Evolutionary conservation across 1,140 invertebrate genomes (phyloP), one percentile per base, ranked within the genome.

Genomic region (Eurytemora carolleeae): DNA sequence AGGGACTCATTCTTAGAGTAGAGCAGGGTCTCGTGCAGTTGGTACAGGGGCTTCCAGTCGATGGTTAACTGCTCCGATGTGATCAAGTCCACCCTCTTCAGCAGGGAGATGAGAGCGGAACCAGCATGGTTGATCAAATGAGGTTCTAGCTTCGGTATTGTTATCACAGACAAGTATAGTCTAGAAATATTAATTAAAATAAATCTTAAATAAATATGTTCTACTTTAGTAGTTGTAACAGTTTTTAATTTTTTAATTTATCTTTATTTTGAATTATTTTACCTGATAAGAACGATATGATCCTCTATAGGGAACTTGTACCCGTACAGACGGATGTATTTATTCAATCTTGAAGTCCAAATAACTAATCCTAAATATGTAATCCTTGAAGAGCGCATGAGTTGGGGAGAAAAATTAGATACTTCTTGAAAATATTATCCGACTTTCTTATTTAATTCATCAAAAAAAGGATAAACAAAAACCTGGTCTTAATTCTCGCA

Each of bases 261-360:
- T 61, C 84, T 81, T 67, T 84, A 83, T 15, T 80, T 78, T 2
- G 87, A 70, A 26, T 90, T 68, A 69, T 85, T 76, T 31, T 94
- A 69, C 68, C 88, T 83, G n/a, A 95, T 80, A 20, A 95, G 78
- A n/a, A 76, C 70, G 21, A 95, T 78, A 70, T 96, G 90, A 71
- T 94, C 89, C 67, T 86, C 82, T 73, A 93, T 94, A 1, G 81
- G 82, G 73, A 95, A 92, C 68, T 86, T 86, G 64, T 83, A 70
- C 16, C 86, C 86, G 76, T 90, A 90, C 22, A 90, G 72, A 66
- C 80, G 77, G 24, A 91, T 80, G 68, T 87, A 92, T 67, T 74
- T 78, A 65, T 55, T 67, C 64, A 67, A 22, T 24, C 23, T 22
- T 23, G 26, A 58, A 25, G 54, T 52, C 54, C 24, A 59, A 54